Conservation (phyloP, 2,888 invertebrate genomes). For the Phania funesta region DNA sequence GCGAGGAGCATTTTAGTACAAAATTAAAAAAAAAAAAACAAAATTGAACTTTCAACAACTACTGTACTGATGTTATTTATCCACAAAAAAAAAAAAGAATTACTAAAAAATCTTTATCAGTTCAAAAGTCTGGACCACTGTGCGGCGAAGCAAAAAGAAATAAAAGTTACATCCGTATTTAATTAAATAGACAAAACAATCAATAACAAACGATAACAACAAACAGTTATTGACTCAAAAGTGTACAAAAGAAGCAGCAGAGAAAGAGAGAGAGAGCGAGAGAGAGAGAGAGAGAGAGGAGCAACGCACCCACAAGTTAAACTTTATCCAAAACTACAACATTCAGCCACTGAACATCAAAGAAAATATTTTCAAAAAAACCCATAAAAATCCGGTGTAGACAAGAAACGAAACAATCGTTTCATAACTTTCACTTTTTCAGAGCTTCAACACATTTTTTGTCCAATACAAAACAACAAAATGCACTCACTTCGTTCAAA, state of each 20-base stretch:
- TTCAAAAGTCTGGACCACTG: too few species aligned
- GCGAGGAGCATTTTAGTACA: too few species aligned
- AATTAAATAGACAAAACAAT: not conserved
- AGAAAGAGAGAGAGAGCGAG: too few species aligned
- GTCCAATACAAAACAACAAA: slow-evolving; percentile 16
- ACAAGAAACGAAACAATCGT: slow-evolving; percentile 35
- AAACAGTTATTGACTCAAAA: slow-evolving; percentile 11
- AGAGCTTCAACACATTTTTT: slow-evolving; percentile 21
- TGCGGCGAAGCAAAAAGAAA: too few species aligned
- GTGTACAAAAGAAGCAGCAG: not conserved
- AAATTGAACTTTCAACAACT: too few species aligned
- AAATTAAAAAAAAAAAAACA: too few species aligned
- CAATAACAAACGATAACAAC: not conserved
- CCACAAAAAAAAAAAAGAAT: too few species aligned
- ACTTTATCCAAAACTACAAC: not conserved
- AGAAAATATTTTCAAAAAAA: not conserved
- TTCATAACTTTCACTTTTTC: slow-evolving; percentile 58
- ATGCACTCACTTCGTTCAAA: not conserved
- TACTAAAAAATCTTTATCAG: too few species aligned
- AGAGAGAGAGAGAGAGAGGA: too few species aligned
- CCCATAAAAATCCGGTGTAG: slow-evolving; percentile 6
- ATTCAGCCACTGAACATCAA: not conserved
- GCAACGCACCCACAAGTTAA: not conserved
- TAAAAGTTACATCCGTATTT: slow-evolving; percentile 51
- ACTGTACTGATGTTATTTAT: too few species aligned